Base-by-base conservation (phyloP, 1,140 invertebrate genomes). In the Lasaia peninsularis region DNA sequence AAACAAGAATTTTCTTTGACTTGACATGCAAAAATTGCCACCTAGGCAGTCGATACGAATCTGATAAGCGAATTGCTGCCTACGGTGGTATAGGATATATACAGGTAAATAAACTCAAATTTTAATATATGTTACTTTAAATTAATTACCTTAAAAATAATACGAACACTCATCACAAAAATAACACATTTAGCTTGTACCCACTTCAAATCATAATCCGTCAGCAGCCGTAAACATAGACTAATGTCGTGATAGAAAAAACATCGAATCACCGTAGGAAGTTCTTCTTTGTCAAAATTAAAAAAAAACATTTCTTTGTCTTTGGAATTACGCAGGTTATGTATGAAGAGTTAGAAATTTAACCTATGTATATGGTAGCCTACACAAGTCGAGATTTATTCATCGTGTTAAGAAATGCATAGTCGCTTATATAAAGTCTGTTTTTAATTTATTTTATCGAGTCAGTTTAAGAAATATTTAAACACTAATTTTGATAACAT, bases 161-260 rank as follows among this genome's bases (percentile, higher is more conserved):
- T 71, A 80, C 75, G 82, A 75, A 78, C 73, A 86, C 72, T 86
- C 84, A 87, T 87, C 80, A 87, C 84, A 87, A 86, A 87, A 79
- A 77, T 81, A 86, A 84, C 80, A 86, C 78, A 84, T 84, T 80
- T 77, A 78, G 61, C 77, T 80, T 78, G 67, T 78, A 74, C 67
- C 78, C 78, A 86, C 84, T 85, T 86, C 77, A 87, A 86, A 85
- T 81, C 76, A 87, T 82, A 76, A 85, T 87, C 81, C 74, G 81
- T 85, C 84, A 87, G 75, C 79, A 86, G 67, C 67, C 56, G 65
- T 67, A 69, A 67, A 64, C 69, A 75, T 72, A 76, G 73, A 78
- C 67, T 74, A 71, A 31, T 51, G 49, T 51, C 24, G 24, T 51
- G 20, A 50, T 50, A 31, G 12, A 12, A 51, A 56, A 55, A 55